Percentiles rank a stretch among this genome's conserved stretches.
These are phyloP conservation scores for Agonopterix arenella DNA, from an alignment of 2,888 invertebrate species.

Conservation along the genomic window DNA sequence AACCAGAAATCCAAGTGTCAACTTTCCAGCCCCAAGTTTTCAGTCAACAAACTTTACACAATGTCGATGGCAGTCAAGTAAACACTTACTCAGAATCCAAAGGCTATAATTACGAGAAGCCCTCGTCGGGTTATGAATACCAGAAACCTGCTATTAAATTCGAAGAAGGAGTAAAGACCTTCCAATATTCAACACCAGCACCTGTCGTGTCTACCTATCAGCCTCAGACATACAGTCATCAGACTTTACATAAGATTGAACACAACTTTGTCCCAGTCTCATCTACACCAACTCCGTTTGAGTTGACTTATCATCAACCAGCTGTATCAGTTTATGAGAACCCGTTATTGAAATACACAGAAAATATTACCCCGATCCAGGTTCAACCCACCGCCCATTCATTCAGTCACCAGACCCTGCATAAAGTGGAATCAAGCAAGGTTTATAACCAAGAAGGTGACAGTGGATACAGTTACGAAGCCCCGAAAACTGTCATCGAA, in stretches of 20 bases:
- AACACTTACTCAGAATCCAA: conserved; percentile 31
- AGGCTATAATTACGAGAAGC: conserved; percentile 44
- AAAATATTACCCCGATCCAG: conserved; percentile 48
- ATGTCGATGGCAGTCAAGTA: conserved; percentile 42
- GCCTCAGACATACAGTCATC: conserved; percentile 41
- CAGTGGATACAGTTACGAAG: conserved; percentile 27
- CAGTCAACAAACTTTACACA: conserved; percentile 49
- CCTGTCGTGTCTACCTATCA: conserved; percentile 39
- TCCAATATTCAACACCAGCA: conserved; percentile 40
- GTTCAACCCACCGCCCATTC: conserved; percentile 38
- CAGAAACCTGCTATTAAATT: conserved; percentile 29
- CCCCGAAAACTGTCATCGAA: conserved; percentile 22
- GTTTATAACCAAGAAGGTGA: conserved; percentile 23
- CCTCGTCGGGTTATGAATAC: conserved; percentile 23
- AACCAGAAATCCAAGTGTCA: conserved; percentile 20
- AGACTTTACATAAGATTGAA: conserved; percentile 45
- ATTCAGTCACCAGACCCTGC: conserved; percentile 49
- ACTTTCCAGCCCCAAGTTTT: conserved; percentile 46
- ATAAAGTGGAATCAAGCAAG: conserved; percentile 35
- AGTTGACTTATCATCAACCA: conserved; percentile 48
- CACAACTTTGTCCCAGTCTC: conserved; percentile 29
- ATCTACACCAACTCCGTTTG: conserved; percentile 44
- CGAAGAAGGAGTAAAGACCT: conserved; percentile 36
- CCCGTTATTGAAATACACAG: conserved; percentile 50
- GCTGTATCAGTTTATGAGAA: conserved; percentile 56